Conservation (phyloP, 1,140 invertebrate genomes). For the Aphidius ervi region DNA sequence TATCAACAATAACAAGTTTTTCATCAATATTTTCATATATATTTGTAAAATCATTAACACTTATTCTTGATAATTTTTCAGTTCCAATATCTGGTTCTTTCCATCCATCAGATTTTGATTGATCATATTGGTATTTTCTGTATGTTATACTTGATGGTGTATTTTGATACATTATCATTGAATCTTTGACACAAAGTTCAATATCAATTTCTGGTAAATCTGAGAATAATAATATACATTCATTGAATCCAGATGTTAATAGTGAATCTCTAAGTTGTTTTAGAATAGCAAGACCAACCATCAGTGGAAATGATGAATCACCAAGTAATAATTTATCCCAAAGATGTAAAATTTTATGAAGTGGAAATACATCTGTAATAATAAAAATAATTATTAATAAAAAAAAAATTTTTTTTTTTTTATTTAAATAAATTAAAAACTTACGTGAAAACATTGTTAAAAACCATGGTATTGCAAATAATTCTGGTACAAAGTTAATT, state of each 20-base stretch:
- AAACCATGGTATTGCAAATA: slow-evolving; percentile 99
- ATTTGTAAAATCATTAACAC: slow-evolving; percentile 76
- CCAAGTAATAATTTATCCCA: slow-evolving; percentile 96
- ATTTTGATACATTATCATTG: slow-evolving; percentile 77
- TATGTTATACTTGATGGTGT: slow-evolving; percentile 87
- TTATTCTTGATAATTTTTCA: slow-evolving; percentile 68
- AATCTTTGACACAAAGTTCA: slow-evolving; percentile 85
- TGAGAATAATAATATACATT: slow-evolving; percentile 95
- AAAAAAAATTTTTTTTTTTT: slow-evolving; percentile 2
- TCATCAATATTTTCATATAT: slow-evolving; percentile 59
- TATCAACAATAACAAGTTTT: slow-evolving; percentile 73
- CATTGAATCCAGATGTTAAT: slow-evolving; percentile 89
- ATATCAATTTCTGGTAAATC: slow-evolving; percentile 98
- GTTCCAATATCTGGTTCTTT: slow-evolving; percentile 44
- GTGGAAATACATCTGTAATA: slow-evolving; percentile 84
- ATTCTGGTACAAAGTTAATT: slow-evolving; percentile 94
- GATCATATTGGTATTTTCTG: slow-evolving; percentile 67
- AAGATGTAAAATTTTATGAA: slow-evolving; percentile 96
- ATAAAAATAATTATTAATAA: slow-evolving; percentile 28
- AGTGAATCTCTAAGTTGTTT: slow-evolving; percentile 81
- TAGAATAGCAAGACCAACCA: slow-evolving; percentile 91
- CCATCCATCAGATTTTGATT: slow-evolving; percentile 62
- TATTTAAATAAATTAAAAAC: slow-evolving; percentile 44
- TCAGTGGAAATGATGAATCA: slow-evolving; percentile 90
- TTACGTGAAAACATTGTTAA: slow-evolving; percentile 99